These are phyloP conservation scores for Fragum fragum DNA, from an alignment of 2,888 invertebrate genomes.

Conservation along the genomic window DNA sequence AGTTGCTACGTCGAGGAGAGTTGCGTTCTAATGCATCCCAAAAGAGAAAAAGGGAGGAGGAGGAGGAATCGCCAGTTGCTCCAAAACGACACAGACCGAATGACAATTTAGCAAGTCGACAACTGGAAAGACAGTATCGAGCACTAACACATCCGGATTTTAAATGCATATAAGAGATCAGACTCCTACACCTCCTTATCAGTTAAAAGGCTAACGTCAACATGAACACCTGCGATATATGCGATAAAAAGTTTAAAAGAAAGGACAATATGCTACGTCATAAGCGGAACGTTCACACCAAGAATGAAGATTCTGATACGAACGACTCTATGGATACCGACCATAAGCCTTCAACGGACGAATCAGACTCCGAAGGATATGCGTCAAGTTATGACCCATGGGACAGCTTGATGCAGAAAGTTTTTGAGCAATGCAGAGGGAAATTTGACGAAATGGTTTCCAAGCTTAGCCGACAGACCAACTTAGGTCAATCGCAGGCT, in stretches of 20 bases:
- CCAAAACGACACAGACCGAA: not conserved
- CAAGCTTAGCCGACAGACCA: conserved; percentile 11
- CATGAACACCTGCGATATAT: conserved; percentile 36
- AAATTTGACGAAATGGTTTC: conserved; percentile 20
- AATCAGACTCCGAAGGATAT: conserved; percentile 19
- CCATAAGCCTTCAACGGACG: not conserved
- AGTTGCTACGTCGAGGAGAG: conserved; percentile 3
- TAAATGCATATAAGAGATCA: no score
- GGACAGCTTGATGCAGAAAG: conserved; percentile 25
- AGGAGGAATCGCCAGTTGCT: not conserved
- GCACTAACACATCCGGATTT: no score
- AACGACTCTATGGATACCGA: not conserved
- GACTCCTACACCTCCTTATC: conserved; percentile 35
- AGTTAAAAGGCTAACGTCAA: not conserved
- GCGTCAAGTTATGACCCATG: conserved; percentile 20
- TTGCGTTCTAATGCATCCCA: not conserved
- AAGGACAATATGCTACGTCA: conserved; percentile 25
- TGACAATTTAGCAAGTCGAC: no score
- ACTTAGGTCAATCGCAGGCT: conserved; percentile 3
- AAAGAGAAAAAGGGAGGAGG: not conserved
- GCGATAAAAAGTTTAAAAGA: conserved; percentile 18
- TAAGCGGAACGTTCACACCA: conserved; percentile 22
- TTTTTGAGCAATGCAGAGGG: conserved; percentile 28
- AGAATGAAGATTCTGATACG: conserved; percentile 13
- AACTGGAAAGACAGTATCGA: no score